Conservation (phyloP, 2,113 vertebrate species). For the Alexandromys fortis region DNA sequence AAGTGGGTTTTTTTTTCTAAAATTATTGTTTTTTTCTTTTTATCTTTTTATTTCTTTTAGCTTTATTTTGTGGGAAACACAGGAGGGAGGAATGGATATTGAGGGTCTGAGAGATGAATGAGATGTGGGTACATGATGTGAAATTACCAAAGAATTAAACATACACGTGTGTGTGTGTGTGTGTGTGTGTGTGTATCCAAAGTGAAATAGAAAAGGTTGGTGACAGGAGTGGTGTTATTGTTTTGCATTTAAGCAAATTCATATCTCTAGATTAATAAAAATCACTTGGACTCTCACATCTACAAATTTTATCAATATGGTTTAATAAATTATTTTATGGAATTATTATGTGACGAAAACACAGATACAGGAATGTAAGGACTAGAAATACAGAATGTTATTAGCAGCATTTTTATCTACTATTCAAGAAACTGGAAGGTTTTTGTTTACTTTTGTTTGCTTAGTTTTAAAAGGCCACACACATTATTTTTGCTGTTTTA, state of each 20-base stretch:
- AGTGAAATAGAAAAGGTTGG: background rate
- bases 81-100: no score
- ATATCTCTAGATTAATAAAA: background rate
- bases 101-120: no score
- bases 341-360: background rate
- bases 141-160: background rate
- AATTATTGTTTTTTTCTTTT: no score
- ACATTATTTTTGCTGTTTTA: background rate
- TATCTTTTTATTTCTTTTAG: no score
- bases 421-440: background rate
- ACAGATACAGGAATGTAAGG: accelerated
- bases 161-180: background rate
- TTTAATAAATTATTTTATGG: background rate
- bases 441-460: background rate
- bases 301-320: background rate
- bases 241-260: background rate
- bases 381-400: background rate
- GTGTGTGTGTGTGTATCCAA: background rate
- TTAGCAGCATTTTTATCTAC: background rate
- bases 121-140: no score
- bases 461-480: background rate
- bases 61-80: no score
- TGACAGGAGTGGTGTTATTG: background rate
- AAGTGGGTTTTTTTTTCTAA: no score
- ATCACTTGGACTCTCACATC: background rate